Conservation (phyloP, 2,888 invertebrate species). For the Onchidella celtica region DNA sequence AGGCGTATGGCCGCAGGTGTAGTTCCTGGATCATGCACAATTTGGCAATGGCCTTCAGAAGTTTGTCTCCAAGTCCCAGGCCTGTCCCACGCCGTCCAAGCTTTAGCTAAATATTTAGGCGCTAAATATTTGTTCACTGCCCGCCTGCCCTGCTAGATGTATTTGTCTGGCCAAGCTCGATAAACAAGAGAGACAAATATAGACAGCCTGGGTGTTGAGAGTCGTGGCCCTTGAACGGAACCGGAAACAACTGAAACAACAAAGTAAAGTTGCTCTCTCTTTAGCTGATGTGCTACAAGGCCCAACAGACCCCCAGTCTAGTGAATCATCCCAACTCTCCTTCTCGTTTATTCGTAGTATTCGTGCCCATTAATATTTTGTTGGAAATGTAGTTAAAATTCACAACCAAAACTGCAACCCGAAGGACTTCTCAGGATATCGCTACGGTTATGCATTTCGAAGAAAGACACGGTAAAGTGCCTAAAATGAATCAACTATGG, state of each 20-base stretch:
- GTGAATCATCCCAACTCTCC: no score
- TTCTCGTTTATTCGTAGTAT: not conserved
- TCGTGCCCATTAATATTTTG: no score
- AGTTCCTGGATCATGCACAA: no score
- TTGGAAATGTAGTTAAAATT: no score
- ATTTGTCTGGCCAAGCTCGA: slow-evolving; percentile 11
- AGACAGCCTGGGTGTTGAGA: slow-evolving; percentile 27
- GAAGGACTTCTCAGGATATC: no score
- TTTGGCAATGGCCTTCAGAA: no score
- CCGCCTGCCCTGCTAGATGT: not conserved
- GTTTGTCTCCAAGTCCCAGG: no score
- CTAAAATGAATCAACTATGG: no score
- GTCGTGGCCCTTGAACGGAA: slow-evolving; percentile 24
- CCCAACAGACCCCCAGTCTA: not conserved
- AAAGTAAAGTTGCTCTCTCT: not conserved
- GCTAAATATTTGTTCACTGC: slow-evolving; percentile 20
- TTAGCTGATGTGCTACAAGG: not conserved
- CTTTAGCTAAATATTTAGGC: slow-evolving; percentile 32
- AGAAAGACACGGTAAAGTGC: no score
- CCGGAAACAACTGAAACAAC: slow-evolving; percentile 42
- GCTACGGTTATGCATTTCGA: no score
- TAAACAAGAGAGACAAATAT: slow-evolving; percentile 30
- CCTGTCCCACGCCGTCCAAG: not conserved
- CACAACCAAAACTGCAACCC: no score
- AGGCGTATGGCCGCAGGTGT: no score